phyloP scores from a whole-genome alignment of 1,140 invertebrate genomes.

The Drosophila orena region DNA sequence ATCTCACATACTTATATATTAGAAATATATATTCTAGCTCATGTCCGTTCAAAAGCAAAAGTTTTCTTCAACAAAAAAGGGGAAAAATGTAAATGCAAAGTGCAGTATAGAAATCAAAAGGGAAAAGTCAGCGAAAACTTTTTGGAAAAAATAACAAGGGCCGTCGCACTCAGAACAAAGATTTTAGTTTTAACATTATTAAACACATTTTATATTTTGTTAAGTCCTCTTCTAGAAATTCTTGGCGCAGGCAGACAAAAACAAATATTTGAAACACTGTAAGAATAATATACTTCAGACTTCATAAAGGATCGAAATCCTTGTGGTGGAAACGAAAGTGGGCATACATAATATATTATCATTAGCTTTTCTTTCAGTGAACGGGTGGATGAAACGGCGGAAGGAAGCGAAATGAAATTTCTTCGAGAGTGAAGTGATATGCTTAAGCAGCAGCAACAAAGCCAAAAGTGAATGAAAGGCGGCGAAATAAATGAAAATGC shows the following conservation, averaged over 20 bases:
- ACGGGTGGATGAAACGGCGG: background rate
- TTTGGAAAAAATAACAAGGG: background rate
- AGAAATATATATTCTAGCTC: slow-evolving; percentile 28
- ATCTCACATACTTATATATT: background rate
- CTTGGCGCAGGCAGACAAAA: too few relatives aligned
- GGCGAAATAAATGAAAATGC: slow-evolving; percentile 63
- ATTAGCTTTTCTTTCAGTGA: slow-evolving; percentile 6
- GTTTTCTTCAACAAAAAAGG: slow-evolving; percentile 19
- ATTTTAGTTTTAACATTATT: background rate
- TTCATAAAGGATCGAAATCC: too few relatives aligned
- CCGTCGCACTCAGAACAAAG: background rate
- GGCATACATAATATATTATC: too few relatives aligned
- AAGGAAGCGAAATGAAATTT: slow-evolving; percentile 56
- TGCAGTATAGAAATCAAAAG: slow-evolving; percentile 39
- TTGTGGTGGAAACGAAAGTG: too few relatives aligned
- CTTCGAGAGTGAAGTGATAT: slow-evolving; percentile 51
- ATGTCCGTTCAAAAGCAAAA: slow-evolving; percentile 46
- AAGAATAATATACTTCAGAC: too few relatives aligned
- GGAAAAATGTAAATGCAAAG: slow-evolving; percentile 30
- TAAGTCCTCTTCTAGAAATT: too few relatives aligned
- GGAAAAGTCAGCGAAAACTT: slow-evolving; percentile 25
- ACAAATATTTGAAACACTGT: too few relatives aligned
- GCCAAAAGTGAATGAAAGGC: slow-evolving; percentile 39
- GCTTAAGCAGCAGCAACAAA: slow-evolving; percentile 35
- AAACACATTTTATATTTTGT: too few relatives aligned